Base-by-base conservation (phyloP, 2,797 vertebrate species). In the Naso thynnoides region DNA sequence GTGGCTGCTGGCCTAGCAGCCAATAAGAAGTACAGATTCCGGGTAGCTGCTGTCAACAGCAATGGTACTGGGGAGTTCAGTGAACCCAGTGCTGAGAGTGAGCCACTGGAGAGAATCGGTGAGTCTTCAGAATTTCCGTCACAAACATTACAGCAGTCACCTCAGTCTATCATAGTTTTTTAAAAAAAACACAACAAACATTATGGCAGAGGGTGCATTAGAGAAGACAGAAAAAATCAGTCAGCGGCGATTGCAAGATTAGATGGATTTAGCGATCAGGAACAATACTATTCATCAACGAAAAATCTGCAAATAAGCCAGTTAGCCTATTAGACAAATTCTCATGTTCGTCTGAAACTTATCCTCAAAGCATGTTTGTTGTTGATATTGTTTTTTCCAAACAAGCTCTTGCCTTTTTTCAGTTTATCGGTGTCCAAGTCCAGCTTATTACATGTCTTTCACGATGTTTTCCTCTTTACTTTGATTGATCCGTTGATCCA, bases 11-110 rank as follows among this genome's bases (percentile, higher is more conserved):
- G 96, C 76, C 95, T 99, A 76, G 93, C 95, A 88, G 92, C 91
- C 82, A 95, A 87, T 80, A 98, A 97, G 88, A 98, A 97, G 87
- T 99, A 99, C 84, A 91, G 92, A 55, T 99, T 99, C 88, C 95
- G 97, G 90, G 97, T 99, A 8, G 97, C 98, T 69, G 96, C 96
- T 58, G 85, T 96, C 82, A 99, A 99, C 18, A 84, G 87, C 75
- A 97, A 96, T n/a, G 98, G 98, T 27, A 96, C 96, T 48, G 98
- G 98, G 58, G 98, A 99, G 90, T 98, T 96, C 86, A 99, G 98
- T 1, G 96, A 98, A 77, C 93, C 96, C 5, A 96, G 94, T 38
- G 91, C 95, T 39, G 95, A 96, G 92, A 93, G 95, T 8, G 96
- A 97, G 82, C 96, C 98, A 0, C 86, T 96, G 85, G 98, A 99